Percentiles rank a stretch among this genome's conserved stretches.
Evolutionary conservation across 2,797 vertebrate genomes (phyloP).

Genomic region (Cebuella pygmaea): DNA sequence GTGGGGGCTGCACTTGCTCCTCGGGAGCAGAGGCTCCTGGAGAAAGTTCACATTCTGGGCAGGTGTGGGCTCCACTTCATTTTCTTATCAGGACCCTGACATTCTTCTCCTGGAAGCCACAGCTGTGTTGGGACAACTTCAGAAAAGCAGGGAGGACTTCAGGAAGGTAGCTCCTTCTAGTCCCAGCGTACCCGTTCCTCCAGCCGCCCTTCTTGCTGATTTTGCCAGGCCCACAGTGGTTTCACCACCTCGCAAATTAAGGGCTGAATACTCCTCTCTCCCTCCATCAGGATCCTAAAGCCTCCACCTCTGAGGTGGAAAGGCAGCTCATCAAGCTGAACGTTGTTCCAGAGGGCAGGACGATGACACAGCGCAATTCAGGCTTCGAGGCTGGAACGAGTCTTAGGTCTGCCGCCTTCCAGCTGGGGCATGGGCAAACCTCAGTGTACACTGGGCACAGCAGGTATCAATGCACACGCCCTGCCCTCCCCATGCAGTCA

Average conservation of each 20-base stretch:
- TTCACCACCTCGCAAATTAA: accelerated
- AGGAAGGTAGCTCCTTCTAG: background rate
- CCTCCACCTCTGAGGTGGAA: background rate
- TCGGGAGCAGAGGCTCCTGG: accelerated
- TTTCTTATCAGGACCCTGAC: background rate
- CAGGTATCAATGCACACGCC: accelerated
- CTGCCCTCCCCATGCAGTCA: background rate
- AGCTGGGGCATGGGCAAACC: background rate
- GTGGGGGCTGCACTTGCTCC: background rate
- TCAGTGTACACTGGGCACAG: background rate
- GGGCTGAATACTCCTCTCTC: background rate
- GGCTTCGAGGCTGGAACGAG: background rate
- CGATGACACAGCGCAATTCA: accelerated
- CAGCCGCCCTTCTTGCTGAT: background rate
- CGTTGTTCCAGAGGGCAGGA: no score
- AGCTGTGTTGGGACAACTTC: no score
- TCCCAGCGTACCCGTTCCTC: background rate
- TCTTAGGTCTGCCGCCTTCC: background rate
- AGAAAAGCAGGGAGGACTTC: background rate
- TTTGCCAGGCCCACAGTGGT: no score
- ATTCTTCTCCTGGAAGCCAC: background rate
- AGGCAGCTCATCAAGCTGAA: accelerated
- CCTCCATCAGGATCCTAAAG: background rate
- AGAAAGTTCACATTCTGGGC: background rate
- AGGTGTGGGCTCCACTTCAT: background rate